phyloP scores from a whole-genome alignment of 2,797 vertebrate species.

The Xiphorhynchus erythropygius region DNA sequence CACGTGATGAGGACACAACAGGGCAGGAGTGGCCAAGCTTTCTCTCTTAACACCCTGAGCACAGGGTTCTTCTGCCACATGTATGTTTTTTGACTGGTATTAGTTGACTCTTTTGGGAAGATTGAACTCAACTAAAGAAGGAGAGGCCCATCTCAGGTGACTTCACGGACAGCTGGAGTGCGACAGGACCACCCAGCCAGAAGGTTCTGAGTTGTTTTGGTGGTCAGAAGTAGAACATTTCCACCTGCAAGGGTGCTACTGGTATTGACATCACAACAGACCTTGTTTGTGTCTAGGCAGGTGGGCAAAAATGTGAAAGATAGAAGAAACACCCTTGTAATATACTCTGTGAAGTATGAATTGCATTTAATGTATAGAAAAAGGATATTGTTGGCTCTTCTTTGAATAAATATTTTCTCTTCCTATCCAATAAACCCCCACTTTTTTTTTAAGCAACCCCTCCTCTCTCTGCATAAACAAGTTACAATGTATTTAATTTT shows the following conservation, averaged over 20 bases:
- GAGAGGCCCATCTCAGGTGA: not conserved
- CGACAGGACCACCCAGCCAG: not conserved
- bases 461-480: slow-evolving; percentile 31
- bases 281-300: not conserved
- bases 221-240: not conserved
- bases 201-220: not conserved
- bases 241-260: not conserved
- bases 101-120: not conserved
- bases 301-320: not conserved
- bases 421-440: not conserved
- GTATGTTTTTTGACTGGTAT: not conserved
- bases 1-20: not conserved
- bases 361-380: slow-evolving; percentile 43
- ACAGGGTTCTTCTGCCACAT: not conserved
- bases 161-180: not conserved
- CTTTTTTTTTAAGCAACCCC: slow-evolving; percentile 2
- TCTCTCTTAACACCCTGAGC: not conserved
- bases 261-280: not conserved
- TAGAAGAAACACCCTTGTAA: slow-evolving; percentile 2
- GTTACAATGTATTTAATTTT: slow-evolving; percentile 10
- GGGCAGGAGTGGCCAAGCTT: not conserved
- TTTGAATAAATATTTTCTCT: slow-evolving; percentile 31
- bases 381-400: slow-evolving; percentile 5
- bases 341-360: slow-evolving; percentile 13
- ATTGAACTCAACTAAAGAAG: not conserved